A percentile compares a stretch with the other conserved stretches of the same genome.
Evolutionary conservation across 2,113 vertebrate species (phyloP).

Genomic region (Cichladusa arquata): DNA sequence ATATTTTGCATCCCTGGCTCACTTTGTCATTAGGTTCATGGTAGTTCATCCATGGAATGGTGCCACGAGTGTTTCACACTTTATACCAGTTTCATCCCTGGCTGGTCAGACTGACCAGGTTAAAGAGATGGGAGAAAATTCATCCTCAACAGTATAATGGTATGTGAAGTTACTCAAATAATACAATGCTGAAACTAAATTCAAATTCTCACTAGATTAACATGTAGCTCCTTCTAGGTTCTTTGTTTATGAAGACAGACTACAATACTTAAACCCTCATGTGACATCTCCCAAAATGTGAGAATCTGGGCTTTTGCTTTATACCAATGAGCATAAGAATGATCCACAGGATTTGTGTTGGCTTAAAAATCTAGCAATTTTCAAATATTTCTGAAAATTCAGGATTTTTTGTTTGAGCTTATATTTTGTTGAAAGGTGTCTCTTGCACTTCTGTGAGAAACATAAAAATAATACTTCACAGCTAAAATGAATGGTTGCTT

Average conservation of each 20-base stretch:
- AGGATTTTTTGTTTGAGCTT: background rate
- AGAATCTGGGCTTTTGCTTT: background rate
- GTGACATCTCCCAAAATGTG: background rate
- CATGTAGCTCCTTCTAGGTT: background rate
- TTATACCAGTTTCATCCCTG: background rate
- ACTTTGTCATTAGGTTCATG: background rate
- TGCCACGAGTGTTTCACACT: background rate
- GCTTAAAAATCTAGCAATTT: background rate
- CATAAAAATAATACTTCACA: background rate
- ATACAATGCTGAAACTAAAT: background rate
- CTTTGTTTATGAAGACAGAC: background rate
- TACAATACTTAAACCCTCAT: background rate
- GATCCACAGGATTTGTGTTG: background rate
- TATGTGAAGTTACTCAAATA: background rate
- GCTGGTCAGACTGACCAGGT: background rate
- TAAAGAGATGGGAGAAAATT: background rate
- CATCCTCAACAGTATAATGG: background rate
- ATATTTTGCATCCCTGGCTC: background rate
- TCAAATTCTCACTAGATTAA: background rate
- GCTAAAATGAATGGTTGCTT: rapidly evolving
- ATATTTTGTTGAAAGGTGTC: background rate
- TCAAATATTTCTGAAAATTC: background rate
- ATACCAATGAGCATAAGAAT: background rate
- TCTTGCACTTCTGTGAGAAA: background rate
- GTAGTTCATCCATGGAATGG: background rate